Conservation (phyloP, 2,113 vertebrate genomes). For the Trinectes maculatus region DNA sequence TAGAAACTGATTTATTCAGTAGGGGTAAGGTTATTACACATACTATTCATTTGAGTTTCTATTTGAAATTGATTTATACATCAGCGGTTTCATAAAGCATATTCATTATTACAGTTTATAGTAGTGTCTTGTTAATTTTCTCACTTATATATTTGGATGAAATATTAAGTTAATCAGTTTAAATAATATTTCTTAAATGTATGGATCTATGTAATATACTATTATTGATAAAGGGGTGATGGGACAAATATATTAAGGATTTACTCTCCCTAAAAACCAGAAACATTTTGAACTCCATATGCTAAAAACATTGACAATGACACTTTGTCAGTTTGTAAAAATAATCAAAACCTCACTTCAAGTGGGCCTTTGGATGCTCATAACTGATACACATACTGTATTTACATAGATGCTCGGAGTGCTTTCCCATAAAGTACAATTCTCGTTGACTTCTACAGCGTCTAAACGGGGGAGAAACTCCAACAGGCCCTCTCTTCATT, state of each 20-base stretch:
- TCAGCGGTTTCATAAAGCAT: constrained; percentile 66
- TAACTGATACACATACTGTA: constrained; percentile 64
- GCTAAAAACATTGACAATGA: constrained; percentile 56
- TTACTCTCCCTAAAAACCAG: constrained; percentile 53
- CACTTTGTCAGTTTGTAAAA: constrained; percentile 58
- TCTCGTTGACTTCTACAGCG: constrained; percentile 64
- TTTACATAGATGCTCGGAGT: constrained; percentile 73
- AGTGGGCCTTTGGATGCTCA: constrained; percentile 55
- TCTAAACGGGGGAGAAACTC: constrained; percentile 65
- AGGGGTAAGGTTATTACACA: constrained; percentile 59
- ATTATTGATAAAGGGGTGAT: constrained; percentile 60
- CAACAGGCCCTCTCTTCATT: constrained; percentile 56
- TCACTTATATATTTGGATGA: constrained; percentile 73
- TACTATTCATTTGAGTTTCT: constrained; percentile 44
- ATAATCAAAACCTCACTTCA: constrained; percentile 61
- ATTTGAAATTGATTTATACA: constrained; percentile 63
- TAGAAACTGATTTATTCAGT: constrained; percentile 58
- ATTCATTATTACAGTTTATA: constrained; percentile 70
- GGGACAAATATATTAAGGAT: constrained; percentile 69
- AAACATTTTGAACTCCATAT: constrained; percentile 48
- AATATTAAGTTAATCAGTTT: constrained; percentile 71
- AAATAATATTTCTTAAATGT: constrained; percentile 75
- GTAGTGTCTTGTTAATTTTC: constrained; percentile 68
- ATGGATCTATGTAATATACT: constrained; percentile 77
- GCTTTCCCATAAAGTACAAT: constrained; percentile 65